Evolutionary conservation across 2,113 vertebrate species (phyloP).

Genomic region (Pangasianodon hypophthalmus): DNA sequence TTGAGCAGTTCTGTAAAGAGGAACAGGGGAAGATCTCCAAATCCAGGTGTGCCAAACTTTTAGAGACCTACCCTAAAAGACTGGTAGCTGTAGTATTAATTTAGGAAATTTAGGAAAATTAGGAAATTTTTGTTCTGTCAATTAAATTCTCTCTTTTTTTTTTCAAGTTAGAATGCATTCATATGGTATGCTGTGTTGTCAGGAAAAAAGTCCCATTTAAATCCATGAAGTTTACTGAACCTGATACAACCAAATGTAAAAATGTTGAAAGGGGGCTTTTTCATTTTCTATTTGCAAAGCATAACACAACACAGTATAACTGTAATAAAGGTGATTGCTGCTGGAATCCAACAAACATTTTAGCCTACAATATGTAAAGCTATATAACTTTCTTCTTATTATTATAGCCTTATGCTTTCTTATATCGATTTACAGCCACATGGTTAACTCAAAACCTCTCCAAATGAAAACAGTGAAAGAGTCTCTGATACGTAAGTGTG

Average conservation of each 20-base stretch:
- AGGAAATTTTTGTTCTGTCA: not conserved
- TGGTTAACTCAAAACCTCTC: not conserved
- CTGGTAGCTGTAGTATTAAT: no score
- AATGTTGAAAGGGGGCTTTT: not conserved
- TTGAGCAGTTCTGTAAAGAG: not conserved
- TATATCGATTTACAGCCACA: not conserved
- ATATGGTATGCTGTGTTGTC: not conserved
- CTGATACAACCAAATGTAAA: not conserved
- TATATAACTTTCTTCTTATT: not conserved
- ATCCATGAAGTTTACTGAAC: not conserved
- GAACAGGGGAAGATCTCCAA: not conserved
- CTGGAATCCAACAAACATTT: no score
- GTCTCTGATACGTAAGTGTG: not conserved
- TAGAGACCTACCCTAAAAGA: not conserved
- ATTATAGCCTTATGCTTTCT: not conserved
- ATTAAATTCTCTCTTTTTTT: not conserved
- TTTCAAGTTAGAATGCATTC: not conserved
- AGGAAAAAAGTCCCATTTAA: not conserved
- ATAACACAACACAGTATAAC: no score
- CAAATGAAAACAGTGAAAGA: not conserved
- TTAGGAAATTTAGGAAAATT: no score
- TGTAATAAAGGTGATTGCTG: not conserved
- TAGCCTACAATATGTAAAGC: not conserved
- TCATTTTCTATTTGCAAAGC: not conserved
- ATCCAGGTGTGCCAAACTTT: not conserved